These are phyloP conservation scores for Hypothenemus hampei DNA, from an alignment of 1,140 invertebrate genomes.

Conservation along the genomic window DNA sequence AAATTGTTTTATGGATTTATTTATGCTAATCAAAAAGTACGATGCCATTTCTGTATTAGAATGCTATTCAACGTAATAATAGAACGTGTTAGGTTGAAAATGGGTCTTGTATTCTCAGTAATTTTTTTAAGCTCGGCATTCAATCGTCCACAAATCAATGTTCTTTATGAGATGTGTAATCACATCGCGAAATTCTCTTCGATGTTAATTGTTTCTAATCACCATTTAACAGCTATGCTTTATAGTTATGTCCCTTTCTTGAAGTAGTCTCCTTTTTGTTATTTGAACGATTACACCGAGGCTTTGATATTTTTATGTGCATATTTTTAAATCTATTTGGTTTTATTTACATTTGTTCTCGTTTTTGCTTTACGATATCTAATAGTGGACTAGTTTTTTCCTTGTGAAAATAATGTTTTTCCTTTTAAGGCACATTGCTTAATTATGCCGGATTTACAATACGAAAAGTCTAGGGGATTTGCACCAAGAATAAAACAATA, in stretches of 20 bases:
- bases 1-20: no score
- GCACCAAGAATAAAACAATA: conserved; percentile 16
- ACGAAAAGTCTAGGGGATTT: no score
- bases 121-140: not conserved
- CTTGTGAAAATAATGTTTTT: no score
- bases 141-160: conserved; percentile 1
- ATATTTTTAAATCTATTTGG: conserved; percentile 26
- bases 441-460: conserved; percentile 1
- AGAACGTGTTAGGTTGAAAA: no score
- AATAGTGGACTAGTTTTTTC: no score
- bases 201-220: conserved; percentile 23
- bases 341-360: conserved; percentile 21
- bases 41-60: no score
- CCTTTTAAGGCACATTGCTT: no score
- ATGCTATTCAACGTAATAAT: no score
- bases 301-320: conserved; percentile 20
- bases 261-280: conserved; percentile 5
- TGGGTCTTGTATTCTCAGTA: no score
- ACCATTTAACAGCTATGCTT: conserved; percentile 26
- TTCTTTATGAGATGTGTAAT: conserved; percentile 16
- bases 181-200: conserved; percentile 10
- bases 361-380: conserved; percentile 11
- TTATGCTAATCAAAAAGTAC: no score
- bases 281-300: not conserved
- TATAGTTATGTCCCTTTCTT: conserved; percentile 24